phyloP scores from a whole-genome alignment of 2,113 vertebrate genomes.

The Barnardius zonarius region DNA sequence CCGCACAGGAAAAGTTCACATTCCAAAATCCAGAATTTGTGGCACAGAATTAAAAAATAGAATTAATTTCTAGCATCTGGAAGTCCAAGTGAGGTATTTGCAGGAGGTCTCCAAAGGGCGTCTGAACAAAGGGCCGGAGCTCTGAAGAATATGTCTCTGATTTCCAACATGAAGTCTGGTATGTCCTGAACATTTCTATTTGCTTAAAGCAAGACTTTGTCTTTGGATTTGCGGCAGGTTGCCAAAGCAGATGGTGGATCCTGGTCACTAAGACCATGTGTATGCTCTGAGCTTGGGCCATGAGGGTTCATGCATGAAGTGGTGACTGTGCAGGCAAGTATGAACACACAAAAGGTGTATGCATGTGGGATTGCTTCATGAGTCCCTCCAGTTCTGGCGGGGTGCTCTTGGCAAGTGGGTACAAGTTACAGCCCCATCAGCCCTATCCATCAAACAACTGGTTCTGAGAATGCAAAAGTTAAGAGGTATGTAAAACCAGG shows the following conservation, averaged over 20 bases:
- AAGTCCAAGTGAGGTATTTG: constrained; percentile 53
- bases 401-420: background rate
- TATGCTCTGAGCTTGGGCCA: background rate
- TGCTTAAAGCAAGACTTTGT: constrained; percentile 30
- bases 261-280: background rate
- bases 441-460: background rate
- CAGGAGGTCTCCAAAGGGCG: constrained; percentile 56
- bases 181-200: constrained; percentile 47
- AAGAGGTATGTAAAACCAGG: background rate
- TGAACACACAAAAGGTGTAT: background rate
- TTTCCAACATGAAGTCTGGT: constrained; percentile 47
- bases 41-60: constrained; percentile 59
- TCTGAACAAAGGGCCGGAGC: constrained; percentile 51
- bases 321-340: background rate
- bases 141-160: constrained; percentile 49
- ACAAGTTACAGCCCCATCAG: background rate
- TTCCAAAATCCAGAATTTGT: constrained; percentile 55
- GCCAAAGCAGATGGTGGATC: background rate
- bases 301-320: background rate
- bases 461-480: background rate
- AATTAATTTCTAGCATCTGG: constrained; percentile 61
- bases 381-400: background rate
- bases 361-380: background rate
- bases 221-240: background rate
- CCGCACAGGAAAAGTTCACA: constrained; percentile 35